These are phyloP conservation scores for Epizoanthus ramosus DNA, from an alignment of 92 coral and sea anemone genomes.

Conservation along the genomic window DNA sequence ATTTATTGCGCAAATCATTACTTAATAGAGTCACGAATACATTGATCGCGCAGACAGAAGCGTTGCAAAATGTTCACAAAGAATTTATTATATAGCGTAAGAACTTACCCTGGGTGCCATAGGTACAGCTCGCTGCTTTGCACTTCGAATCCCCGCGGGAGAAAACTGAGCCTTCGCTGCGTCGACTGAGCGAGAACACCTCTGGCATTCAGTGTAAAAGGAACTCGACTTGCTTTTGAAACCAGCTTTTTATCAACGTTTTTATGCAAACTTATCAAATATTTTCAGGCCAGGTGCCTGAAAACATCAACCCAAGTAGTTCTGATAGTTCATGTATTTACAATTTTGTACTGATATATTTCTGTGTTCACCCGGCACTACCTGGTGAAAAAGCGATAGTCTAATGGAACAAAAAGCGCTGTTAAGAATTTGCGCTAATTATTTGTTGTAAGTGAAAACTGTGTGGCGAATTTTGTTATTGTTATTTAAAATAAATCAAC, in stretches of 20 bases:
- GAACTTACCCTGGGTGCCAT: background rate
- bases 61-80: background rate
- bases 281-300: background rate
- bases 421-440: background rate
- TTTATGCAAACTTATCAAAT: background rate
- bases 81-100: background rate
- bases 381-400: background rate
- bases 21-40: too few species aligned
- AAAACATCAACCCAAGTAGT: background rate
- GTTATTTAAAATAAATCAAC: conserved; percentile 4
- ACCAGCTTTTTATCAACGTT: background rate
- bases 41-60: too few species aligned
- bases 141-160: too few species aligned
- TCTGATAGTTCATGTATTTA: too few species aligned
- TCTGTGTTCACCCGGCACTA: background rate
- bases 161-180: too few species aligned
- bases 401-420: background rate
- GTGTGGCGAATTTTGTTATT: background rate
- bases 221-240: background rate
- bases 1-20: background rate
- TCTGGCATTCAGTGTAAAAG: too few species aligned
- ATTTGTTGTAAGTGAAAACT: conserved; percentile 2
- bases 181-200: too few species aligned
- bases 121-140: too few species aligned
- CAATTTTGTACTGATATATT: background rate